Evolutionary conservation across 2,797 vertebrate genomes (phyloP).

Genomic region (Pipistrellus pipistrellus): DNA sequence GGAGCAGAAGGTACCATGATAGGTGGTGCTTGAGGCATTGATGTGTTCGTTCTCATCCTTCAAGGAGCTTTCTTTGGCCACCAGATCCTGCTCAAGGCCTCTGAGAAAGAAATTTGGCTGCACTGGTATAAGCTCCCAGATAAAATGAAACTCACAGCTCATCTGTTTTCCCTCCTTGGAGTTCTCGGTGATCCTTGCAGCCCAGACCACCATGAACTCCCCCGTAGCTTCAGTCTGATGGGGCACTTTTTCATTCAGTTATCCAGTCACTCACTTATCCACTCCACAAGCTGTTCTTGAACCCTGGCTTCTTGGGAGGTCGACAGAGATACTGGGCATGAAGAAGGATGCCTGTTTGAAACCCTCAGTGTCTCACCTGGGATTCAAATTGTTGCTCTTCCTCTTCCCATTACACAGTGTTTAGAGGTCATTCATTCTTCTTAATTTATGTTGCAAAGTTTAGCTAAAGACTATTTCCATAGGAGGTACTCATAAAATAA

Average conservation of each 20-base stretch:
- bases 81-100: background rate
- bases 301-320: background rate
- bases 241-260: background rate
- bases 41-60: background rate
- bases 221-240: background rate
- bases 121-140: background rate
- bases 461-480: background rate
- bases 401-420: background rate
- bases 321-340: too few species aligned
- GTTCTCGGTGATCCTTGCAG: background rate
- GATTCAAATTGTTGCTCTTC: background rate
- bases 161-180: background rate
- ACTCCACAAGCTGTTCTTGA: background rate
- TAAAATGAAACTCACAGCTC: background rate
- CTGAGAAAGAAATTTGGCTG: background rate
- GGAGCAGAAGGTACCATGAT: background rate
- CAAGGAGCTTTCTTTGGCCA: background rate
- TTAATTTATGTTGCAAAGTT: background rate
- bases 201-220: background rate
- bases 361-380: background rate
- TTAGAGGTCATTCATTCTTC: background rate
- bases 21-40: background rate
- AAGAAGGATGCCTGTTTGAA: fast-evolving
- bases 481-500: background rate
- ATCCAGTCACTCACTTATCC: background rate